Conservation (phyloP, 2,888 invertebrate genomes). For the Alloscopus bannaensis region DNA sequence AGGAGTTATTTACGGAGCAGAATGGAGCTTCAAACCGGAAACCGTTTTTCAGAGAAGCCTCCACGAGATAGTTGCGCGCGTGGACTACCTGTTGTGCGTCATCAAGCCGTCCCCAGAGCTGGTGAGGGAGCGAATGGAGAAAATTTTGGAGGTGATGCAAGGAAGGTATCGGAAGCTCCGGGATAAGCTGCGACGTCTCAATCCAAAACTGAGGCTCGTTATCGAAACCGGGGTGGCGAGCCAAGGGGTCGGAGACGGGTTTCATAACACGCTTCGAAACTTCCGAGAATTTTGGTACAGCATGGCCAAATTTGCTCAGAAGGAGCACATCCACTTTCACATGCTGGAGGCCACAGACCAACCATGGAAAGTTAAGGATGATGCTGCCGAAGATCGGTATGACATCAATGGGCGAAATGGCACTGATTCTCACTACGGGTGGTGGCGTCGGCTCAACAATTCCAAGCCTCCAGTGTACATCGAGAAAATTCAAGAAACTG, state of each 20-base stretch:
- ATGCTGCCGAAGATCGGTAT: not conserved
- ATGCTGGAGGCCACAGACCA: slow-evolving; percentile 67
- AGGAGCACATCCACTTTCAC: slow-evolving; percentile 46
- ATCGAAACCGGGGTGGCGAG: slow-evolving; percentile 63
- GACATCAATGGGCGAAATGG: too few relatives aligned
- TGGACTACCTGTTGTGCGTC: slow-evolving; percentile 53
- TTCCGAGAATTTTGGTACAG: slow-evolving; percentile 45
- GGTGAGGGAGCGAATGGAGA: not conserved
- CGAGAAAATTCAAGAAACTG: slow-evolving; percentile 49
- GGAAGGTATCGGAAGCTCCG: slow-evolving; percentile 2
- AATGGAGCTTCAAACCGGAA: not conserved
- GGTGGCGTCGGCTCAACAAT: slow-evolving; percentile 51
- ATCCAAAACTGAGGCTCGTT: slow-evolving; percentile 42
- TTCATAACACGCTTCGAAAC: slow-evolving; percentile 28
- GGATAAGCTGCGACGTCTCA: slow-evolving; percentile 17
- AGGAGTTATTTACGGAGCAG: too few relatives aligned
- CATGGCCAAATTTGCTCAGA: slow-evolving; percentile 48
- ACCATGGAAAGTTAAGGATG: slow-evolving; percentile 56
- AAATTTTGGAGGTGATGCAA: slow-evolving; percentile 17
- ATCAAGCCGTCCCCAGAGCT: slow-evolving; percentile 6
- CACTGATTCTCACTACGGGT: slow-evolving; percentile 40
- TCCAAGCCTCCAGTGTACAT: slow-evolving; percentile 36
- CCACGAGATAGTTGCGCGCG: slow-evolving; percentile 31
- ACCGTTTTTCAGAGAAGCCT: slow-evolving; percentile 33
- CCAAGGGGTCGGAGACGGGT: slow-evolving; percentile 49